Conservation (phyloP, 2,888 invertebrate species). For the Cryptocephalus primarius region DNA sequence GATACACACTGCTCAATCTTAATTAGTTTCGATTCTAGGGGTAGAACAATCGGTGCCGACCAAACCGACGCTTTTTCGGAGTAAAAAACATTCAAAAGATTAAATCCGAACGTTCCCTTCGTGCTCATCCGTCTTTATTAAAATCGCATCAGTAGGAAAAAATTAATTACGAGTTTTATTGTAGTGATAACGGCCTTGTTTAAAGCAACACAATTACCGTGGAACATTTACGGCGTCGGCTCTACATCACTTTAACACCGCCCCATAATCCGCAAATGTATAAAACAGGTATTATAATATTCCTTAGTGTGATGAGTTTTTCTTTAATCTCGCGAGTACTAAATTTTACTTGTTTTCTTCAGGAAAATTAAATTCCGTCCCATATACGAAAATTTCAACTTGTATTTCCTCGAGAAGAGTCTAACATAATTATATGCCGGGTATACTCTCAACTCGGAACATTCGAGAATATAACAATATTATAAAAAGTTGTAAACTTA, state of each 20-base stretch:
- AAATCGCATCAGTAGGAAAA: neutral
- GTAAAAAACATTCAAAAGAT: no score
- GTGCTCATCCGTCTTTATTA: no score
- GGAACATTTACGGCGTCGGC: neutral
- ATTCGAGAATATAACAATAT: slow-evolving; percentile 14
- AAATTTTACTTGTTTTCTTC: slow-evolving; percentile 34
- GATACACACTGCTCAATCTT: no score
- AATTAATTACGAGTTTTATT: neutral
- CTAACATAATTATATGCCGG: slow-evolving; percentile 14
- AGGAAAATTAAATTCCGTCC: slow-evolving; percentile 33
- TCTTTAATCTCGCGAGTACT: slow-evolving; percentile 36
- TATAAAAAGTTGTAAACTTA: slow-evolving; percentile 13
- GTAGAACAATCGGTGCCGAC: no score
- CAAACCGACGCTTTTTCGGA: no score
- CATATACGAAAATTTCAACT: slow-evolving; percentile 18
- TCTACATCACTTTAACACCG: slow-evolving; percentile 25
- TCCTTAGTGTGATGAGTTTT: slow-evolving; percentile 35
- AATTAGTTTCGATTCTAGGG: no score
- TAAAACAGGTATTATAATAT: slow-evolving; percentile 36
- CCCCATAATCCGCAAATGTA: slow-evolving; percentile 33
- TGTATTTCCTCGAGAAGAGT: slow-evolving; percentile 6
- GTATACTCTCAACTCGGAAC: slow-evolving; percentile 16
- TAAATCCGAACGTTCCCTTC: no score
- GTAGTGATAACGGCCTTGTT: neutral
- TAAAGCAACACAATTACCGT: neutral